Conservation (phyloP, 2,888 invertebrate genomes). For the Tenodera sinensis region DNA sequence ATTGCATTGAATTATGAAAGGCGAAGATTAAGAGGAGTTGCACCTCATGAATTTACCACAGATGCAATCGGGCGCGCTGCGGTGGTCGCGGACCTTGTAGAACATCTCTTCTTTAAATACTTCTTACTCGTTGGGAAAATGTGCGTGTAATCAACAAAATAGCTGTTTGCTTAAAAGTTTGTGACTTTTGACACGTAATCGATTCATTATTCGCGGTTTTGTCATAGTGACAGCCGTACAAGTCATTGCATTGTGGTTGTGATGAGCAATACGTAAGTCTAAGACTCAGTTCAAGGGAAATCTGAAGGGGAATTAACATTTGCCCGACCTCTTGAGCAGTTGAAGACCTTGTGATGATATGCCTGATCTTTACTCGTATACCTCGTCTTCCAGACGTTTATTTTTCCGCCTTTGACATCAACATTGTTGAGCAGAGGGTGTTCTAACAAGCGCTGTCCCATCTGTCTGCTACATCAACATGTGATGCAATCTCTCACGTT, state of each 20-base stretch:
- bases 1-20: too few species aligned
- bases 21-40: too few species aligned
- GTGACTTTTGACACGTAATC: neutral
- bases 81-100: too few species aligned
- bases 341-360: neutral
- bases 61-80: too few species aligned
- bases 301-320: neutral
- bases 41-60: too few species aligned
- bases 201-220: neutral
- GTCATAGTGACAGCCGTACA: neutral
- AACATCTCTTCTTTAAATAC: neutral
- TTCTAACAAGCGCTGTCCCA: neutral
- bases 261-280: neutral
- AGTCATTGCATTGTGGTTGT: neutral
- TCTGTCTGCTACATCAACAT: neutral
- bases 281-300: neutral
- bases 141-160: neutral
- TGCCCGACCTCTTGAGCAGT: neutral
- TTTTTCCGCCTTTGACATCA: too few species aligned
- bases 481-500: neutral
- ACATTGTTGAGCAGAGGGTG: neutral
- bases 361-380: too few species aligned
- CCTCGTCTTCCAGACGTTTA: too few species aligned
- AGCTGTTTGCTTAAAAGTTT: neutral
- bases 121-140: neutral